Base-by-base conservation (phyloP, 2,113 vertebrate genomes). In the Chelonoidis abingdonii region DNA sequence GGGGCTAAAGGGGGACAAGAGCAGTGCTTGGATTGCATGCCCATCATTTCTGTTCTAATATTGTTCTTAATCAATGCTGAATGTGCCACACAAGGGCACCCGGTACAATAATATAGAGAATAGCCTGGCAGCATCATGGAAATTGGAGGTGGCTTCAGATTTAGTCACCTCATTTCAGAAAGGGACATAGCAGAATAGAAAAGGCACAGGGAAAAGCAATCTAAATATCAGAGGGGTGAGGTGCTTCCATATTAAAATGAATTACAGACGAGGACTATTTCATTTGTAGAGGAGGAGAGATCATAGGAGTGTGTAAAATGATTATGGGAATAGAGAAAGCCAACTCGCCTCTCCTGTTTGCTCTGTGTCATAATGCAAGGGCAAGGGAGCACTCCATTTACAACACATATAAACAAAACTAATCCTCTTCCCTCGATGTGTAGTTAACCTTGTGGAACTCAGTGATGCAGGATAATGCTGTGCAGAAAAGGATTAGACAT, bases 401-500 rank as follows among this genome's bases (percentile, higher is more conserved):
- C 35, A 86, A 79, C 57, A 88, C 11, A 47, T 1, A 56, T 80
- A 93, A 29, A 49, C 59, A 89, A 76, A 95, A 41, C 69, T 83
- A 94, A 87, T 90, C 11, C 54, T 90, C 90, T 92, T 79, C 89
- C 80, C 54, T 81, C 2, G 16, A 86, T 91, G 53, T 52, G 24
- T 76, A 87, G 88, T 95, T 96, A 94, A 89, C 75, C 57, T 25
- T 25, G 41, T 12, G 92, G 86, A 76, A 95, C 93, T 2, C 89
- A 91, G 59, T 27, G 41, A 49, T 87, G 69, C 65, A 95, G 82
- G 82, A 94, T 94, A 93, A 95, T 92, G 95, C 95, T 94, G 96
- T 86, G 22, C 86, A 95, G 93, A 89, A 88, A 92, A 94, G 91
- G 76, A 94, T 97, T 95, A 97, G 96, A 95, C 82, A 93, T 80